phyloP scores from a whole-genome alignment of 2,797 vertebrate genomes.

The Coreius guichenoti region DNA sequence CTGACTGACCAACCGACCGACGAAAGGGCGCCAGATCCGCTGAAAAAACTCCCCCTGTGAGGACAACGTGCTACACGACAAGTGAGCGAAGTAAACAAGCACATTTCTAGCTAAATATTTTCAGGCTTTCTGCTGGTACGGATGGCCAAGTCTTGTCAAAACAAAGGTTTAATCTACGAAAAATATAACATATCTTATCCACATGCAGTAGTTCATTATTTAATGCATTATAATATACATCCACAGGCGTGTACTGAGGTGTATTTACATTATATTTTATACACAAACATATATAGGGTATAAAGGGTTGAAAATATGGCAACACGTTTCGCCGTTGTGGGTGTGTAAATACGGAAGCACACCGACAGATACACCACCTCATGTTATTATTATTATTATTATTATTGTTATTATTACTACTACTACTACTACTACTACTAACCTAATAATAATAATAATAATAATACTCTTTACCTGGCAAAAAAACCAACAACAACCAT shows the following conservation, averaged over 20 bases:
- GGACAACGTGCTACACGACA: background rate
- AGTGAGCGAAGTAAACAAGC: background rate
- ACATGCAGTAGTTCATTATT: background rate
- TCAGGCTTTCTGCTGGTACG: background rate
- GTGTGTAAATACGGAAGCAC: constrained; percentile 85
- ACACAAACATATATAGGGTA: background rate
- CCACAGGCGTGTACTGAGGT: background rate
- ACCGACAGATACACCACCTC: constrained; percentile 63
- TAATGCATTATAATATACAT: background rate
- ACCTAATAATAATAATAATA: background rate
- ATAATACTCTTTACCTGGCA: background rate
- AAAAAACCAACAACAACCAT: background rate
- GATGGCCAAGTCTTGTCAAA: background rate
- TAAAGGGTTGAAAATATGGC: constrained; percentile 6
- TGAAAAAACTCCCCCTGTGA: background rate
- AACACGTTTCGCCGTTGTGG: constrained; percentile 59
- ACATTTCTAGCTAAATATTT: background rate
- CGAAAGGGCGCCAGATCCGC: constrained; percentile 43
- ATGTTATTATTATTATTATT: background rate
- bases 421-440: background rate
- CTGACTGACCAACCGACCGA: constrained; percentile 31
- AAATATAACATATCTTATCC: background rate
- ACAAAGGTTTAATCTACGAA: background rate
- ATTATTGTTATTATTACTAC: no score
- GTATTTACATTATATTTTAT: background rate